These are phyloP conservation scores for Drosophila athabasca DNA, from an alignment of 1,140 invertebrate species.

Conservation along the genomic window DNA sequence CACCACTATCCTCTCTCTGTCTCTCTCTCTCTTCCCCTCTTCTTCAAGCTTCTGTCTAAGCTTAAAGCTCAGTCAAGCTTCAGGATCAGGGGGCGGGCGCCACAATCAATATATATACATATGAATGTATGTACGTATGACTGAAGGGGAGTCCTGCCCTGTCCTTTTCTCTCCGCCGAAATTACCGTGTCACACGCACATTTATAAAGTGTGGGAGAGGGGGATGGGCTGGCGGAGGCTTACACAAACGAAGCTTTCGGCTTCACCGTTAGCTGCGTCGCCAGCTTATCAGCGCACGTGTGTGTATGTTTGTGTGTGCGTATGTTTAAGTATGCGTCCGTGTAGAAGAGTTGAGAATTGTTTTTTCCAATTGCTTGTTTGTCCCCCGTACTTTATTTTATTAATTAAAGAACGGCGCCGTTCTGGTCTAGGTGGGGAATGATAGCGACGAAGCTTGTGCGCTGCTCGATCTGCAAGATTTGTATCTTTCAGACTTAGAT, in stretches of 20 bases:
- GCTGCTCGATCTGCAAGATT: neutral
- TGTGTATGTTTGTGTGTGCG: neutral
- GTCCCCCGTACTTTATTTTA: slow-evolving; percentile 45
- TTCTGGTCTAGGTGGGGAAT: neutral
- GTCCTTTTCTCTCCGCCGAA: too few relatives aligned
- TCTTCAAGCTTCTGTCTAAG: slow-evolving; percentile 21
- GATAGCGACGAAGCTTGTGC: neutral
- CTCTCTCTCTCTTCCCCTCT: too few relatives aligned
- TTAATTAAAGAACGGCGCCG: slow-evolving; percentile 56
- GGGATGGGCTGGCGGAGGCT: neutral
- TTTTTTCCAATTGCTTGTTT: slow-evolving; percentile 25
- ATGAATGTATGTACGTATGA: too few relatives aligned
- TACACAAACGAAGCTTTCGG: slow-evolving; percentile 1
- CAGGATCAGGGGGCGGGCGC: neutral
- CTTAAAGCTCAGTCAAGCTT: neutral
- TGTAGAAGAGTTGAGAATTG: slow-evolving; percentile 7
- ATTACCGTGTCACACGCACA: too few relatives aligned
- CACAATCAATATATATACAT: too few relatives aligned
- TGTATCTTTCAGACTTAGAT: too few relatives aligned
- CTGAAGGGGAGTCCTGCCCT: too few relatives aligned
- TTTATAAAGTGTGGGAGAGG: too few relatives aligned
- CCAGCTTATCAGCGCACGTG: slow-evolving; percentile 55
- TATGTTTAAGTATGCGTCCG: slow-evolving; percentile 16
- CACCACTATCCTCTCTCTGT: too few relatives aligned
- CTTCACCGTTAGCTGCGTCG: slow-evolving; percentile 51